Conservation (phyloP, 2,888 invertebrate genomes). For the Thalpophila matura region DNA sequence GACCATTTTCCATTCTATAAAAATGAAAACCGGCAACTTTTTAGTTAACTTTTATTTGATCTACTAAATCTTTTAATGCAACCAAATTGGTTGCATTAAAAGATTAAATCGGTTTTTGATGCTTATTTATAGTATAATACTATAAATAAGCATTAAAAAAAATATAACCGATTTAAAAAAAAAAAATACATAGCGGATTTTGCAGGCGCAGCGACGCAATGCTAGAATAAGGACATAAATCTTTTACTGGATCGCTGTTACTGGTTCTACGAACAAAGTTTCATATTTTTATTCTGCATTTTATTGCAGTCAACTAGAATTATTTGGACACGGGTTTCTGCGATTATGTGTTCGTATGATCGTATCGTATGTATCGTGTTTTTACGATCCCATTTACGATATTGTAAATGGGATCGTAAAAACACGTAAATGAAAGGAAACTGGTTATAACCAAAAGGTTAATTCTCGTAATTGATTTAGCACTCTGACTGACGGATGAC, state of each 20-base stretch:
- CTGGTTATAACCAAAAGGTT: no score
- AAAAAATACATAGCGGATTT: no score
- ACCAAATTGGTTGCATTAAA: slow-evolving; percentile 30
- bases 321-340: slow-evolving; percentile 20
- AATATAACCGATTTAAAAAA: no score
- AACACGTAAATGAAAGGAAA: slow-evolving; percentile 1
- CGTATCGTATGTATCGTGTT: no score
- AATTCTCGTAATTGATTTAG: no score
- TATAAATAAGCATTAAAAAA: no score
- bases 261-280: slow-evolving; percentile 35
- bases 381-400: no score
- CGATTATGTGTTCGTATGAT: slow-evolving; percentile 7
- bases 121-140: no score
- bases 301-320: slow-evolving; percentile 36
- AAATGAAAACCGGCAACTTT: neutral
- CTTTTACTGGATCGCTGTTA: slow-evolving; percentile 14
- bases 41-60: slow-evolving; percentile 9
- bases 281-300: slow-evolving; percentile 32
- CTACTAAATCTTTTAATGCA: slow-evolving; percentile 36
- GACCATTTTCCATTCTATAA: neutral
- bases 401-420: slow-evolving; percentile 28
- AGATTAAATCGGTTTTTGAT: no score
- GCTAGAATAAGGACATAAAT: slow-evolving; percentile 9
- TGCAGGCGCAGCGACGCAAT: no score
- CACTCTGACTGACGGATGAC: no score